Evolutionary conservation across 2,113 vertebrate genomes (phyloP), one percentile per base, ranked within the genome.

Genomic region (Cathartes aura): DNA sequence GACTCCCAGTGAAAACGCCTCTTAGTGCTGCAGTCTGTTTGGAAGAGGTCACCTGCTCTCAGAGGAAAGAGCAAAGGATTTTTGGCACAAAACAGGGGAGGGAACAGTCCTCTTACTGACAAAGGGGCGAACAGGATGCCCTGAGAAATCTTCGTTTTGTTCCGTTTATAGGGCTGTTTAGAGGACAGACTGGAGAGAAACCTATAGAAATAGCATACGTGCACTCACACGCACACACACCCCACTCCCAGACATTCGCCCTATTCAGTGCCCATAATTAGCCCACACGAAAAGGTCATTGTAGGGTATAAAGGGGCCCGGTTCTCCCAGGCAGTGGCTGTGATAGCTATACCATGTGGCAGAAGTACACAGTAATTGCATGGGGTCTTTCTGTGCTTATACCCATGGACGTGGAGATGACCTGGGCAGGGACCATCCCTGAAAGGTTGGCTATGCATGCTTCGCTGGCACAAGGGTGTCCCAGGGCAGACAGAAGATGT

Each of bases 181-280:
- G 64, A 62, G 60, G 43, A n/a, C 38, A 63, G 45, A n/a, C 23
- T 36, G n/a, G 23, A 71, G n/a, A 66, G 40, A 76, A 78, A 36
- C 64, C 75, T 63, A n/a, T 20, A 64, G 81, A 86, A 74, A 26
- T 7, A 73, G 20, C 43, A 20, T 40, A 36, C 4, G 2, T 45
- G 60, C 72, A 17, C 45, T 64, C 1, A 0, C 40, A 47, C 1
- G 24, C 55, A 32, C 56, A 11, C 38, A 8, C 38, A 3, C 2
- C 21, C 19, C 7, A 8, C n/a, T 48, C 32, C 9, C 36, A 82
- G 45, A 30, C 45, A 40, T 34, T 70, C 40, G 42, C 19, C 29
- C 52, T 59, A 26, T 84, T 68, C 86, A 81, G 12, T 52, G 71
- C 32, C 1, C 2, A 36, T 59, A 75, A 76, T 87, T 73, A 93